A percentile compares a stretch with the other conserved stretches of the same genome.
Conservation (phyloP, 1,140 invertebrate genomes). For the Lepidostoma basale region DNA sequence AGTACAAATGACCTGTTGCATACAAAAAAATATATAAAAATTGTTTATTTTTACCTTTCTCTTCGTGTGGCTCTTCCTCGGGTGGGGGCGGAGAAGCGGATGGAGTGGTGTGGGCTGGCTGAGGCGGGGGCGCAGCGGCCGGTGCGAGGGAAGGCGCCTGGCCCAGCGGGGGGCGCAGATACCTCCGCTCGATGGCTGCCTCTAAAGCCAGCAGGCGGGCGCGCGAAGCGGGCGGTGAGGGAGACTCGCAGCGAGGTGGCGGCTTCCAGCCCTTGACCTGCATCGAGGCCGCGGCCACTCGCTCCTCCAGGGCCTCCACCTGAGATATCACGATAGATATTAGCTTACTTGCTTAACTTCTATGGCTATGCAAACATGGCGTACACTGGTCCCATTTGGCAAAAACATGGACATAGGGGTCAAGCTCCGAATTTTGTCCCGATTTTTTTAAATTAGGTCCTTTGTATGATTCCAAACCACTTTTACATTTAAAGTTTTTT, state of each 20-base stretch:
- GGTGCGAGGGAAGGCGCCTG: too few species aligned
- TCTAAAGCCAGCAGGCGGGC: constrained; percentile 83
- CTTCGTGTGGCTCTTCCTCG: constrained; percentile 8
- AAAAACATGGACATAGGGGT: too few species aligned
- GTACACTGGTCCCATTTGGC: too few species aligned
- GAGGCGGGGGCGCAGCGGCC: constrained; percentile 59
- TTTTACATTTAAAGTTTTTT: too few species aligned
- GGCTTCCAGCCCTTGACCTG: constrained; percentile 91
- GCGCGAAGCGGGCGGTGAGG: constrained; percentile 66
- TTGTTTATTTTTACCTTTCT: neutral
- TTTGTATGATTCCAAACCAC: too few species aligned
- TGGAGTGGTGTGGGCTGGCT: neutral
- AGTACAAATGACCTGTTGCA: too few species aligned
- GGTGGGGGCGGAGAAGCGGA: neutral
- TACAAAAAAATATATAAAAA: too few species aligned
- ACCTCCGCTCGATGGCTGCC: constrained; percentile 88
- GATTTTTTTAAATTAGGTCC: too few species aligned
- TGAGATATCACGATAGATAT: constrained; percentile 49
- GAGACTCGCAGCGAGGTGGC: constrained; percentile 61
- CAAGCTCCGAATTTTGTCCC: too few species aligned
- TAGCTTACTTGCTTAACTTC: too few species aligned
- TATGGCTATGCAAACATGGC: too few species aligned
- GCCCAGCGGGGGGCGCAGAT: constrained; percentile 91
- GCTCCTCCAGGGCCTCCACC: constrained; percentile 90
- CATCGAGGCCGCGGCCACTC: constrained; percentile 90